Percentiles rank a stretch among this genome's conserved stretches.
Evolutionary conservation across 2,888 invertebrate genomes (phyloP).

Genomic region (Chironomus riparius): DNA sequence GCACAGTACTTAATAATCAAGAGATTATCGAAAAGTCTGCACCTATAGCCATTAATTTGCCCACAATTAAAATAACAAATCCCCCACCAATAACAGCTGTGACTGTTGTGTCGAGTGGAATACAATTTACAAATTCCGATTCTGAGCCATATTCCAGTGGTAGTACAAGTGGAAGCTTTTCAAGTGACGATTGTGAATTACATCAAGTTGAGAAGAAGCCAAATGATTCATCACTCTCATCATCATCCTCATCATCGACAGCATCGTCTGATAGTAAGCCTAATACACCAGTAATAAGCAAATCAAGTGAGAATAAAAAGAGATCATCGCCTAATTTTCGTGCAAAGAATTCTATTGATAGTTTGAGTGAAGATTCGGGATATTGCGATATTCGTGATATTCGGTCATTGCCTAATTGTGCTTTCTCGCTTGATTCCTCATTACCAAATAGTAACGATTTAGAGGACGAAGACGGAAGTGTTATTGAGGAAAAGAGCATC

Average conservation of each 20-base stretch:
- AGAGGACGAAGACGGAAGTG: constrained; percentile 23
- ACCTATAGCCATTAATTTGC: constrained; percentile 14
- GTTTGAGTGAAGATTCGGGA: constrained; percentile 59
- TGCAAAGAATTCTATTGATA: constrained; percentile 59
- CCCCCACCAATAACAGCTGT: not conserved
- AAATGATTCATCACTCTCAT: constrained; percentile 19
- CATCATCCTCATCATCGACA: constrained; percentile 2
- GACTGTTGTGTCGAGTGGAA: not conserved
- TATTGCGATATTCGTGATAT: constrained; percentile 17
- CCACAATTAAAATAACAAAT: constrained; percentile 16
- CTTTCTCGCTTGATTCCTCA: constrained; percentile 8
- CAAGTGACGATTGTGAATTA: constrained; percentile 20
- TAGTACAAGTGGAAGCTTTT: constrained; percentile 17
- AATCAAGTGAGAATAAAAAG: constrained; percentile 4
- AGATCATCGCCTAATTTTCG: constrained; percentile 29
- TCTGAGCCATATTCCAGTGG: constrained; percentile 16
- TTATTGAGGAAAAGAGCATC: constrained; percentile 19
- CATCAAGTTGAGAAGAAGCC: not conserved
- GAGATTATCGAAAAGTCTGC: constrained; percentile 19
- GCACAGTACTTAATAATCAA: not conserved
- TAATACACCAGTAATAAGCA: not conserved
- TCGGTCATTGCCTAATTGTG: not conserved
- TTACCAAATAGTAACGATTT: constrained; percentile 18
- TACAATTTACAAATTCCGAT: constrained; percentile 19
- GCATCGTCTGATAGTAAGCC: not conserved